Conservation (phyloP, 2,797 vertebrate species). For the Prionace glauca region DNA sequence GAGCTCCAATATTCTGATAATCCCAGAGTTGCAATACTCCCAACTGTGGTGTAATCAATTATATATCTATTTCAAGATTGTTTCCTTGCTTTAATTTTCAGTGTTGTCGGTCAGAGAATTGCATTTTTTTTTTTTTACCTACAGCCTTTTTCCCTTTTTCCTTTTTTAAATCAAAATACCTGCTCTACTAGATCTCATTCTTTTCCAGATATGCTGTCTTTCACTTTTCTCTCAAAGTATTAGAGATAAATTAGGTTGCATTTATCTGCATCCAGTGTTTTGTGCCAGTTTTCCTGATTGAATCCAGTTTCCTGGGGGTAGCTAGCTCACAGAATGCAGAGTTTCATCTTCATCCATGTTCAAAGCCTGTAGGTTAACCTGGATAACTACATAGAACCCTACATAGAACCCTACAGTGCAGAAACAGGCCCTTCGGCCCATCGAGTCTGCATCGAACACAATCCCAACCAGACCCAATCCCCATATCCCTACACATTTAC, state of each 20-base stretch:
- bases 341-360: not conserved
- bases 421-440: too few relatives aligned
- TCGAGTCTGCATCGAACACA: too few relatives aligned
- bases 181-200: conserved; percentile 13
- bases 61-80: too few relatives aligned
- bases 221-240: not conserved
- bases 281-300: not conserved
- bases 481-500: too few relatives aligned
- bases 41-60: not conserved
- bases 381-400: too few relatives aligned
- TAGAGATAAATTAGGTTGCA: not conserved
- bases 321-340: not conserved
- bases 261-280: not conserved
- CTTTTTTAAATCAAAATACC: not conserved
- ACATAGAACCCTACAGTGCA: too few relatives aligned
- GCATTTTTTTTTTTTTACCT: not conserved
- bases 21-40: not conserved
- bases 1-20: not conserved
- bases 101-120: not conserved
- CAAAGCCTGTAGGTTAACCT: not conserved
- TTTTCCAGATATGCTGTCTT: not conserved
- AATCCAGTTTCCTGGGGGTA: not conserved
- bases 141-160: not conserved
- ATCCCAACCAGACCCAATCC: too few relatives aligned
- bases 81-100: not conserved